Base-by-base conservation (phyloP, 2,113 vertebrate genomes). In the Thermophis baileyi region DNA sequence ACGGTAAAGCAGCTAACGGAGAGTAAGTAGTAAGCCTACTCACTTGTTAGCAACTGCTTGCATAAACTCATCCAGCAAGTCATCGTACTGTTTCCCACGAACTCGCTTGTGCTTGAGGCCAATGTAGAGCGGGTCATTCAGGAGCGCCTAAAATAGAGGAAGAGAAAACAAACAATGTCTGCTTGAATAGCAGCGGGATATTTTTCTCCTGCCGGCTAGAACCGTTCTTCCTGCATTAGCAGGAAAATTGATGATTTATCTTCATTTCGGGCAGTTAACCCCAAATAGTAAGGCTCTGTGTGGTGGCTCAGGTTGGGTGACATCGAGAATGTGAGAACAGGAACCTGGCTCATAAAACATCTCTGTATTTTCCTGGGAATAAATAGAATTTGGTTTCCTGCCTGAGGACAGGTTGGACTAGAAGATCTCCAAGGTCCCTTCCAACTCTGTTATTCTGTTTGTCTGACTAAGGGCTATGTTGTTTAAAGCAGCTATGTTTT, bases 11-110 rank as follows among this genome's bases (percentile, higher is more conserved):
- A 95, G 94, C 93, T 92, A 89, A 86, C 87, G 30, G 91, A 22
- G 57, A n/a, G 96, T n/a, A 55, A 94, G 87, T n/a, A n/a, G n/a
- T n/a, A 91, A 0, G 3, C 7, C 4, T 11, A 97, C 99, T 98
- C 97, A 99, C 99, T 98, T 99, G 97, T 99, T 97, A 3, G 99
- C 98, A 93, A 99, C 99, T 0, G 99, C 99, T 97, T 99, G 98
- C 99, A 99, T 99, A 97, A 99, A 99, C 97, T 99, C 99, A 2
- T 99, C 99, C 88, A 99, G 95, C 94, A 99, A 98, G 0, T 98
- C 98, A 30, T 99, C 99, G 10, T 99, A 99, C 74, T 98, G 97
- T 95, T 99, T 98, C 93, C 99, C 99, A 93, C 98, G 96, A 89
- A 99, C 97, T 30, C 99, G 97, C 95, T 98, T 99, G 97, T 99